Percentiles rank a stretch among this genome's conserved stretches.
phyloP scores from a whole-genome alignment of 2,888 invertebrate species.

The Colletes collaris region DNA sequence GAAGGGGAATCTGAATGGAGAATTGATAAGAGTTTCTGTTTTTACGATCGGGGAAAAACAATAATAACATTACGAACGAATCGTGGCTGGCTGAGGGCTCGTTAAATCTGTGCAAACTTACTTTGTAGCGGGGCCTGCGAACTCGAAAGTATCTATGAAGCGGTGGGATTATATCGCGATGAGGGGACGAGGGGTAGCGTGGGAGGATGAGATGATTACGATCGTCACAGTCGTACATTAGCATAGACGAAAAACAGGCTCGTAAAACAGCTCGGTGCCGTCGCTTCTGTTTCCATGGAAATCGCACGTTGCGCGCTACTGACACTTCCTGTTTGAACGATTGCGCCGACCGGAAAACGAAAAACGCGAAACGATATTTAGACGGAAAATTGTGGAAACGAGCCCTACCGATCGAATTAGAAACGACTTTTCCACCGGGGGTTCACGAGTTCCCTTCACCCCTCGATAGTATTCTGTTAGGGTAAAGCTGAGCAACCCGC shows the following conservation, averaged over 20 bases:
- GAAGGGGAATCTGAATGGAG: not conserved
- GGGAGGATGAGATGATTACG: slow-evolving; percentile 58
- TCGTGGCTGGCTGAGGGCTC: slow-evolving; percentile 55
- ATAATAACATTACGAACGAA: slow-evolving; percentile 50
- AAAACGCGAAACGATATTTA: slow-evolving; percentile 3
- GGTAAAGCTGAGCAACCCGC: too few relatives aligned
- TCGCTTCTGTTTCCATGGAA: slow-evolving; percentile 70
- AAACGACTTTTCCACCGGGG: not conserved
- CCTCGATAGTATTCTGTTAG: too few relatives aligned
- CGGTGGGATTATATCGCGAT: slow-evolving; percentile 46
- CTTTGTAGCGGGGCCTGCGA: slow-evolving; percentile 57
- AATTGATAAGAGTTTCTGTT: slow-evolving; percentile 33
- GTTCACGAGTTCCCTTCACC: not conserved
- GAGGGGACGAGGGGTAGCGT: slow-evolving; percentile 1
- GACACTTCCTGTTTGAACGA: slow-evolving; percentile 53
- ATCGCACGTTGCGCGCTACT: slow-evolving; percentile 64
- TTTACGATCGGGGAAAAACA: slow-evolving; percentile 56
- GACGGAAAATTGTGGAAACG: not conserved
- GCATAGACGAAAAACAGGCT: slow-evolving; percentile 78
- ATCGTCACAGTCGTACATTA: slow-evolving; percentile 71
- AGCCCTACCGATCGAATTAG: not conserved
- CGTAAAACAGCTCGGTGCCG: slow-evolving; percentile 70
- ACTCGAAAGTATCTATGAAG: slow-evolving; percentile 60
- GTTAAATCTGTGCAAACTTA: slow-evolving; percentile 65
- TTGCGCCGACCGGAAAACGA: slow-evolving; percentile 9